Conservation (phyloP, 2,797 vertebrate species). For the Glossophaga mutica region DNA sequence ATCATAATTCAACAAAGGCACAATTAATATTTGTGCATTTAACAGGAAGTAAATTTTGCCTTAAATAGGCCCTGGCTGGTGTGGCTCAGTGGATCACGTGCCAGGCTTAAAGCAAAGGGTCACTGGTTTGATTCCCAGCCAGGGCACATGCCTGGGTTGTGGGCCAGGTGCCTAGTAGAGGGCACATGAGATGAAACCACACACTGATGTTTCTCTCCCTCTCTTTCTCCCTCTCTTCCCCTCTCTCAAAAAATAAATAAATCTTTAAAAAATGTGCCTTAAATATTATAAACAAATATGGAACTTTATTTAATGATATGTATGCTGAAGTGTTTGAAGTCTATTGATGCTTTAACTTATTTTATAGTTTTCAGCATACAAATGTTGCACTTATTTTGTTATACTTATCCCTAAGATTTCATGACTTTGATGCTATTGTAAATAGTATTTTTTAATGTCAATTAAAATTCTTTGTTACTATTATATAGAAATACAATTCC, state of each 20-base stretch:
- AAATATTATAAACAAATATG: conserved; percentile 14
- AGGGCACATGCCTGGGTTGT: too few relatives aligned
- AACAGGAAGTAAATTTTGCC: conserved; percentile 14
- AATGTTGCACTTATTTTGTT: conserved; percentile 17
- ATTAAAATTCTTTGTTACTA: conserved; percentile 26
- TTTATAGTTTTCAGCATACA: neutral
- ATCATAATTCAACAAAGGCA: neutral
- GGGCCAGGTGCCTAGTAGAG: too few relatives aligned
- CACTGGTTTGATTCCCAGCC: too few relatives aligned
- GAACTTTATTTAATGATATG: neutral
- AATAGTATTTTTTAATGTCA: conserved; percentile 25
- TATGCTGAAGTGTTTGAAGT: conserved; percentile 20
- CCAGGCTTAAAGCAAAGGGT: too few relatives aligned
- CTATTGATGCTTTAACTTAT: neutral
- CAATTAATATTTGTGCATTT: neutral
- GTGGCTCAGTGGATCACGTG: too few relatives aligned
- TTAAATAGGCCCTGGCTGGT: neutral
- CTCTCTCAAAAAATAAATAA: too few relatives aligned
- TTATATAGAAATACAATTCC: conserved; percentile 30
- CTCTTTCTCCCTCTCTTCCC: too few relatives aligned
- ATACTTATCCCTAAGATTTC: neutral
- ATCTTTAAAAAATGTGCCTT: neutral
- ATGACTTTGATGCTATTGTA: neutral
- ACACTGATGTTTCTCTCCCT: too few relatives aligned
- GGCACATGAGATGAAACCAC: too few relatives aligned